These are phyloP conservation scores for Protobothrops mucrosquamatus DNA, from an alignment of 2,113 vertebrate genomes.

Conservation along the genomic window DNA sequence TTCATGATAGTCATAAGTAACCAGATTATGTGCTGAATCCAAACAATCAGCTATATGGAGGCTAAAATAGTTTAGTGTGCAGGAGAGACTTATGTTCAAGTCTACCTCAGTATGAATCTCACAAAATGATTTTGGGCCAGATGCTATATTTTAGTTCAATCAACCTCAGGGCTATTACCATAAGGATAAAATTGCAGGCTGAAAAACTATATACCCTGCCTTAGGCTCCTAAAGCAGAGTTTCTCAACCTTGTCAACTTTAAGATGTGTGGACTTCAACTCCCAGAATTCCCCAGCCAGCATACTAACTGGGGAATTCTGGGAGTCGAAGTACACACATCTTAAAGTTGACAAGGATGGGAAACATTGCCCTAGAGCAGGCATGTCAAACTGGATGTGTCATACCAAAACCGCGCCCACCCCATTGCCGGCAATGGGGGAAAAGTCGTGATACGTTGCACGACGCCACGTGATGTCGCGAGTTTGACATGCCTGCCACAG, in stretches of 20 bases:
- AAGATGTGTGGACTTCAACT: background rate
- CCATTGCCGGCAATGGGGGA: too few species aligned
- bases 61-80: background rate
- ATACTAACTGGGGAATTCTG: background rate
- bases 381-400: too few species aligned
- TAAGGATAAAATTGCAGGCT: background rate
- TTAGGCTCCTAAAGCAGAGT: background rate
- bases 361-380: background rate
- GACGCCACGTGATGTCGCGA: too few species aligned
- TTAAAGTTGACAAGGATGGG: background rate
- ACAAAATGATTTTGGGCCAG: background rate
- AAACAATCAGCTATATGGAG: background rate
- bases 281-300: background rate
- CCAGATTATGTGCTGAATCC: background rate
- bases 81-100: background rate
- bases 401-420: too few species aligned
- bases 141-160: background rate
- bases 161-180: background rate
- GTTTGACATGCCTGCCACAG: background rate
- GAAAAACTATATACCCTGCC: background rate
- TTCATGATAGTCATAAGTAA: background rate
- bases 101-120: background rate
- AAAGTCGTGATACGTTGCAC: too few species aligned
- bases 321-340: background rate
- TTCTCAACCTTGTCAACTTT: background rate